Base-by-base conservation (phyloP, 1,140 invertebrate species). In the Arctopsyche grandis region DNA sequence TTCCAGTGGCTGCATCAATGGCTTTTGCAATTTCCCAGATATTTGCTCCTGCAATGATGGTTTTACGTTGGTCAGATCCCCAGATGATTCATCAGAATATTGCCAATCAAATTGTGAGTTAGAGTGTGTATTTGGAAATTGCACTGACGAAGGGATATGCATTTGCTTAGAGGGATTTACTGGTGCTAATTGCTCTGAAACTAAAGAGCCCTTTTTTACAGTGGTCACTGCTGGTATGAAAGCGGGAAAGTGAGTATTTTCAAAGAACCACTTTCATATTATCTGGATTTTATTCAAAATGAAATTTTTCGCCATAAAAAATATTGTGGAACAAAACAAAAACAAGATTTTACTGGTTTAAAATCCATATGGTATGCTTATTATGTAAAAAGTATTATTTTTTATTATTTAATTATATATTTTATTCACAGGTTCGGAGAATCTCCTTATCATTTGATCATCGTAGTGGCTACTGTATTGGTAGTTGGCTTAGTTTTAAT, bases 1-100 rank as follows among this genome's bases (percentile, higher is more conserved):
- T 75, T 84, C 85, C 75, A 21, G 83, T 46, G 78, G 82, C 14
- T 89, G 88, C 78, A 76, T 85, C 16, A 86, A 90, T 81, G 89
- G 89, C 12, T 85, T 85, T 44, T 91, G 90, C 81, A 86, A 85
- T 14, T 83, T 83, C 0, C 88, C 88, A 22, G 58, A 83, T 16
- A 79, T 73, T 14, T 85, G 84, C 63, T 75, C 74, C 7, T 85
- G 84, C 76, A 22, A 56, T 5, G 29, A 83, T 9, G 85, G 83
- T 16, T 85, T 84, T 73, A 44, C 77, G 9, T 60, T 14, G 21
- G 24, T 26, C 14, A 26, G 12, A 26, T 16, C 7, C 0, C 16
- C 16, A 19, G 14, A 26, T 26, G 10, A 52, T 14, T 52, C 48
- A 5, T 52, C 48, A 52, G 26, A 21, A 5, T 19, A 1, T 24